A percentile compares a stretch with the other conserved stretches of the same genome.
Conservation (phyloP, 2,113 vertebrate species). For the Aspiorhynchus laticeps region DNA sequence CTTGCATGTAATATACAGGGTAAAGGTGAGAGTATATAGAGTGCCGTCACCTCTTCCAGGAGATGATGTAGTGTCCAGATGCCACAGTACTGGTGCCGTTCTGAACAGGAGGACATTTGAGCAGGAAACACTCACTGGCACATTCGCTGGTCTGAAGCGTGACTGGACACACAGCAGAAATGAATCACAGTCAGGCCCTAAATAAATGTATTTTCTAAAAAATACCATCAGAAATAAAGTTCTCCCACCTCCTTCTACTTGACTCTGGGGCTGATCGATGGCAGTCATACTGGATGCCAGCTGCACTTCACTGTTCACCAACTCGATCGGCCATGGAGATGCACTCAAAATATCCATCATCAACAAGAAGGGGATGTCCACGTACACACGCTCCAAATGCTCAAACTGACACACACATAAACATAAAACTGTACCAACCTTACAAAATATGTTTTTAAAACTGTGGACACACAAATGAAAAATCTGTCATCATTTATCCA, state of each 20-base stretch:
- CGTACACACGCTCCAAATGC: slow-evolving; percentile 86
- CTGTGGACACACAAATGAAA: neutral
- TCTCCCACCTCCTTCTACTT: slow-evolving; percentile 82
- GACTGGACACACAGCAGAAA: slow-evolving; percentile 71
- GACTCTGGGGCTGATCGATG: slow-evolving; percentile 84
- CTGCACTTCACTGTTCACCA: slow-evolving; percentile 85
- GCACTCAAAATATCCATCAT: slow-evolving; percentile 90
- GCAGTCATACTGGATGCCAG: slow-evolving; percentile 80
- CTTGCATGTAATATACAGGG: neutral
- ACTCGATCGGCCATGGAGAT: slow-evolving; percentile 90
- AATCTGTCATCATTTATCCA: neutral
- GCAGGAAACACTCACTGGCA: slow-evolving; percentile 94
- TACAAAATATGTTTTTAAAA: neutral
- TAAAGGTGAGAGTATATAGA: neutral
- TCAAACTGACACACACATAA: slow-evolving; percentile 80
- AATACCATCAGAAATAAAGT: neutral
- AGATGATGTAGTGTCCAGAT: slow-evolving; percentile 87
- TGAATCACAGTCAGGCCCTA: neutral
- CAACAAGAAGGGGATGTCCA: slow-evolving; percentile 91
- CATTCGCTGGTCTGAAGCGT: slow-evolving; percentile 92
- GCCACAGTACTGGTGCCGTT: slow-evolving; percentile 81
- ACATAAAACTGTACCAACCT: neutral
- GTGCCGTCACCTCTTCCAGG: slow-evolving; percentile 87
- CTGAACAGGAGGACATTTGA: slow-evolving; percentile 82
- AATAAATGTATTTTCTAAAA: neutral